A percentile compares a stretch with the other conserved stretches of the same genome.
Evolutionary conservation across 2,888 invertebrate genomes (phyloP).

Genomic region (Malthinus flaveolus): DNA sequence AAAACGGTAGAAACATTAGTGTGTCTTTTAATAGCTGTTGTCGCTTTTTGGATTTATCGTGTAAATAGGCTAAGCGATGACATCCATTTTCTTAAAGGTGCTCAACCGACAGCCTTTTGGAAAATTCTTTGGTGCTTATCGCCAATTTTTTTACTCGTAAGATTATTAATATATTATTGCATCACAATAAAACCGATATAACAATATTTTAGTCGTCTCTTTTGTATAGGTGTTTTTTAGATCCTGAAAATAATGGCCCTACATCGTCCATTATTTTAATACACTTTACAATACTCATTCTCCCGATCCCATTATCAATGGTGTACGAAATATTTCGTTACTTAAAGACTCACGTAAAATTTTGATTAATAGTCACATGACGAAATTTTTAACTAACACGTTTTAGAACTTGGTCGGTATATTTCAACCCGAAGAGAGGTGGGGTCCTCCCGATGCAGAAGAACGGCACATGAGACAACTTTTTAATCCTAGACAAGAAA

Average conservation of each 20-base stretch:
- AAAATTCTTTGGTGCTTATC: conserved; percentile 35
- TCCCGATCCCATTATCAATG: conserved; percentile 5
- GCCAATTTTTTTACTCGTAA: conserved; percentile 23
- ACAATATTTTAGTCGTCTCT: too few species aligned
- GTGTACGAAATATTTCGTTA: conserved; percentile 8
- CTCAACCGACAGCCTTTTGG: conserved; percentile 35
- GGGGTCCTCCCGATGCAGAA: conserved; percentile 31
- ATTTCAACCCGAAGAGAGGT: conserved; percentile 28
- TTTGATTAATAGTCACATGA: background rate
- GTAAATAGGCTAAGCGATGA: conserved; percentile 37
- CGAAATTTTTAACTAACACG: background rate
- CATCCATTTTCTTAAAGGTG: conserved; percentile 36
- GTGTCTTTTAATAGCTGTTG: conserved; percentile 18
- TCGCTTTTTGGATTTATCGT: conserved; percentile 35
- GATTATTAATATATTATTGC: background rate
- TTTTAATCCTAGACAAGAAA: conserved; percentile 35
- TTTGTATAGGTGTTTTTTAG: background rate
- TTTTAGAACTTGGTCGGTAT: conserved; percentile 30
- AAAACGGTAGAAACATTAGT: conserved; percentile 11
- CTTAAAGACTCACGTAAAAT: conserved; percentile 13
- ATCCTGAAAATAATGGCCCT: background rate
- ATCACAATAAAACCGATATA: too few species aligned
- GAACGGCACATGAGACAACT: conserved; percentile 24
- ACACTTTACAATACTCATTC: background rate
- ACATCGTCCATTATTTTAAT: background rate